Conservation (phyloP, 2,888 invertebrate genomes). For the Hemistola chrysoprasaria region DNA sequence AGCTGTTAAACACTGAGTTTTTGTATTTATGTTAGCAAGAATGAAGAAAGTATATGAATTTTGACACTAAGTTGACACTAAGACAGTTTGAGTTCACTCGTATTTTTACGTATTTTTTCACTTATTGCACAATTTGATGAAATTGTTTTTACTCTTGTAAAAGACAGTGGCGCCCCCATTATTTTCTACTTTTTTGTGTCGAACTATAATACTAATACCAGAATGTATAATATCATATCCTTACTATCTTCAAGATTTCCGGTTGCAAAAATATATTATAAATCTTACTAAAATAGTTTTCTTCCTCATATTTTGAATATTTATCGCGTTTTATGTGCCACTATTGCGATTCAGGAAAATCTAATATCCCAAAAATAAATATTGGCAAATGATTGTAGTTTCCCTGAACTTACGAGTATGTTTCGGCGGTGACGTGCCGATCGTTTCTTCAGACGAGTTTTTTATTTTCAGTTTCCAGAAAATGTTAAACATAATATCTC, state of each 20-base stretch:
- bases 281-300: neutral
- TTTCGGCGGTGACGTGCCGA: slow-evolving; percentile 46
- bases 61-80: too few relatives aligned
- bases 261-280: slow-evolving; percentile 13
- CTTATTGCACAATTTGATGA: too few relatives aligned
- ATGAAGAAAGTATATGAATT: too few relatives aligned
- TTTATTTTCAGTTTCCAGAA: slow-evolving; percentile 3
- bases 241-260: slow-evolving; percentile 13
- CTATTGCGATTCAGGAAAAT: slow-evolving; percentile 42
- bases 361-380: slow-evolving; percentile 52
- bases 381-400: slow-evolving; percentile 64
- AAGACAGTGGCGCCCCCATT: too few relatives aligned
- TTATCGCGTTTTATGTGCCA: slow-evolving; percentile 14
- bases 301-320: slow-evolving; percentile 10
- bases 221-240: slow-evolving; percentile 4
- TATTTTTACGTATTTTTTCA: too few relatives aligned
- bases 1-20: too few relatives aligned
- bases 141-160: too few relatives aligned
- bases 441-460: slow-evolving; percentile 33
- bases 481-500: too few relatives aligned
- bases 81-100: too few relatives aligned
- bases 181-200: too few relatives aligned
- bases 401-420: slow-evolving; percentile 63
- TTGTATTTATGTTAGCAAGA: too few relatives aligned
- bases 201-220: too few relatives aligned